Base-by-base conservation (phyloP, 2,113 vertebrate species). In the Sebastes schlegelii region DNA sequence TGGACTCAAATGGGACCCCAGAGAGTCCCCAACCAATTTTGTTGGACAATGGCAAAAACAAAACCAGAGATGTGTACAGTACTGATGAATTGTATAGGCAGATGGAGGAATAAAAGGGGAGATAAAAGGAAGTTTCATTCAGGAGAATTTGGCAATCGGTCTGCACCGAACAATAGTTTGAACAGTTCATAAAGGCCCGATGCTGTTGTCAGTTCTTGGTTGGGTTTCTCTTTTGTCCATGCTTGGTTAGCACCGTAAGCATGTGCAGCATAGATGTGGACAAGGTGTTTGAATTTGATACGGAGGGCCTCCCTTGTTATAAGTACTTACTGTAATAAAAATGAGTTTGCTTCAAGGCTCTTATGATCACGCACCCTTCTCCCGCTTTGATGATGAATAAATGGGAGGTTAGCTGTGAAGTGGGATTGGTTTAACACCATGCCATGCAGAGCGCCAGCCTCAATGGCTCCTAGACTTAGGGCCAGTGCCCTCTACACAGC, bases 1-100 rank as follows among this genome's bases (percentile, higher is more conserved):
- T 82, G 49, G 77, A 83, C 78, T 92, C 63, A 94, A 95, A 95
- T 77, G 76, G 92, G 77, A 72, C 92, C 85, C 89, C 16, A 57
- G 93, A 96, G 91, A 94, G 88, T 86, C 84, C 74, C 89, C 91
- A 94, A 92, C 82, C 88, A 93, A 92, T 92, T 82, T 64, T 77
- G 72, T 75, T 34, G 87, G 82, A 92, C 85, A 95, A 94, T 74
- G 64, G 55, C 52, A 86, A 92, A 92, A 92, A 88, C 78, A 79
- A 90, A 91, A 80, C 72, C 89, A 90, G 67, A 86, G 82, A 85
- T 67, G 90, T 90, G 57, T 54, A 66, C 48, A 76, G 61, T 89
- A 84, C 84, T 90, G 89, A 85, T 82, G 75, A 79, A 91, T 57
- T 43, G 66, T 42, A 60, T 74, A 83, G 72, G 74, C 52, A 93